These are phyloP conservation scores for Enteromius thamalakanensis DNA, from an alignment of 2,797 vertebrate species.

Conservation along the genomic window DNA sequence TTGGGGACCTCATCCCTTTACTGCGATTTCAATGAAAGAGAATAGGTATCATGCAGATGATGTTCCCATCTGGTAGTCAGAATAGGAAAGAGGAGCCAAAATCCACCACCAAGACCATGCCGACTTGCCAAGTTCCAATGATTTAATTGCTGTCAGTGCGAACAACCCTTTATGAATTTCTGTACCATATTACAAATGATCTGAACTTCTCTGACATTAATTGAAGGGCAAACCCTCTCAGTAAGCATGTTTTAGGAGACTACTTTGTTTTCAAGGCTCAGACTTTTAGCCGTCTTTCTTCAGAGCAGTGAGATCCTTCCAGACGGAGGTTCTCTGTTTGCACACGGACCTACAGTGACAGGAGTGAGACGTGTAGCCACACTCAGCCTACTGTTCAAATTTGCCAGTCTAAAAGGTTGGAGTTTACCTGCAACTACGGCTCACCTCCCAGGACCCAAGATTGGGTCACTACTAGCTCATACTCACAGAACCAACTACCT, in stretches of 20 bases:
- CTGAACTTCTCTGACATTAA: constrained; percentile 45
- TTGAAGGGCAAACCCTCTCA: constrained; percentile 70
- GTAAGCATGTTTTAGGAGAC: constrained; percentile 80
- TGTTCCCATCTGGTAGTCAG: neutral
- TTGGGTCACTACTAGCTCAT: constrained; percentile 65
- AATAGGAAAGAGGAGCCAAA: neutral
- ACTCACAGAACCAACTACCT: constrained; percentile 80
- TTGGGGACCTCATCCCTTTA: neutral
- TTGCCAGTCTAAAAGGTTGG: constrained; percentile 64
- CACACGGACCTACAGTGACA: constrained; percentile 74
- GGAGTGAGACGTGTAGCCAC: constrained; percentile 68
- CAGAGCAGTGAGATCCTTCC: constrained; percentile 66
- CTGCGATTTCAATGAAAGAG: neutral
- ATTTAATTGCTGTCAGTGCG: constrained; percentile 4
- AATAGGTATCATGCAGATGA: neutral
- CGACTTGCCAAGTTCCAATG: neutral
- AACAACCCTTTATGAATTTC: constrained; percentile 6
- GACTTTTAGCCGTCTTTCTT: constrained; percentile 65
- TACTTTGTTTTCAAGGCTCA: constrained; percentile 63
- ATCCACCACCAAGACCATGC: neutral
- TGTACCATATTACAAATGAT: constrained; percentile 62
- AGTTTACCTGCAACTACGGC: constrained; percentile 71
- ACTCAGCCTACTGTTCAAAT: constrained; percentile 63
- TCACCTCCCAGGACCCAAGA: constrained; percentile 65
- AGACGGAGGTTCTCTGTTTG: constrained; percentile 69